Percentiles rank a stretch among this genome's conserved stretches.
Conservation (phyloP, 1,140 invertebrate genomes). For the Halesus radiatus region DNA sequence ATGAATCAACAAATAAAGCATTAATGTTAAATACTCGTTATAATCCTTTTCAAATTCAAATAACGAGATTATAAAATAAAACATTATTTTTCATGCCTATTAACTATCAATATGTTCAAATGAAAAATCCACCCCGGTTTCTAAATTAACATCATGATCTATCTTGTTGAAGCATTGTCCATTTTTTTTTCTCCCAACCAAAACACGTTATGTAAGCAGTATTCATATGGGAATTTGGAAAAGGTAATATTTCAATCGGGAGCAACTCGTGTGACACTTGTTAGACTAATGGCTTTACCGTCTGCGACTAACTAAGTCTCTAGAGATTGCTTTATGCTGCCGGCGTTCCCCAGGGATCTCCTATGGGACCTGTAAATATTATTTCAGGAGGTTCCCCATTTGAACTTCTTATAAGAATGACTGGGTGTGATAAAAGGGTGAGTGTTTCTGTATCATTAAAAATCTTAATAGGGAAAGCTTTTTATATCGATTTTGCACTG, state of each 20-base stretch:
- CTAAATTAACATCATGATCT: no score
- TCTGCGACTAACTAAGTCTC: conserved; percentile 49
- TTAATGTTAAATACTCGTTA: no score
- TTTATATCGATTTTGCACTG: no score
- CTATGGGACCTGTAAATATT: neutral
- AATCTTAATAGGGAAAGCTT: no score
- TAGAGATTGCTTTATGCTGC: conserved; percentile 27
- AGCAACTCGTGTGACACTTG: conserved; percentile 49
- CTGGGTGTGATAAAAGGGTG: conserved; percentile 11
- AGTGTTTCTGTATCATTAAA: no score
- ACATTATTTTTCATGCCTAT: no score
- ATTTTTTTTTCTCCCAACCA: neutral
- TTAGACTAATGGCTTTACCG: conserved; percentile 53
- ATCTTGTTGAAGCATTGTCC: no score
- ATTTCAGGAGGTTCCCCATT: neutral
- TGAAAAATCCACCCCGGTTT: no score
- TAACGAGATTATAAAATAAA: no score
- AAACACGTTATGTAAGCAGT: neutral
- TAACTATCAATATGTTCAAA: no score
- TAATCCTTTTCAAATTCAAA: no score
- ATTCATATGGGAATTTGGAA: neutral
- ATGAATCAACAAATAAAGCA: no score
- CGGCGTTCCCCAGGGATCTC: conserved; percentile 22
- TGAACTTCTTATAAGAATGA: conserved; percentile 17
- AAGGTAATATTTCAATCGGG: conserved; percentile 37